Evolutionary conservation across 1,140 invertebrate species (phyloP).

Genomic region (Calycopis cecrops): DNA sequence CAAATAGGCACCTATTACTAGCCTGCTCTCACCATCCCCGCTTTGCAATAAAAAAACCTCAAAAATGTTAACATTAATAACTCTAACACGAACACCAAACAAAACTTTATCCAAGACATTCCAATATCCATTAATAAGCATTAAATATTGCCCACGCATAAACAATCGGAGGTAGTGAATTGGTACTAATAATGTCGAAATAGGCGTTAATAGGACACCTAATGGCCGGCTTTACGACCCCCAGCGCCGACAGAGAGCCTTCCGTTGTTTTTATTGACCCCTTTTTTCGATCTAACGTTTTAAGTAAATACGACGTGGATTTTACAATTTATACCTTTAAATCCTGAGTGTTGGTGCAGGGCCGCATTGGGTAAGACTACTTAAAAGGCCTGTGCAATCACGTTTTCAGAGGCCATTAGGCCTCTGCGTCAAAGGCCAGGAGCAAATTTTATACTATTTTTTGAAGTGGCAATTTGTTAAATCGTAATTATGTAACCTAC

Average conservation of each 20-base stretch:
- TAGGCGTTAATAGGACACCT: constrained; percentile 70
- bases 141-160: constrained; percentile 22
- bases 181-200: constrained; percentile 70
- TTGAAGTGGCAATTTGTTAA: too few species aligned
- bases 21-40: too few species aligned
- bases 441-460: too few species aligned
- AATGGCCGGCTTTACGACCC: constrained; percentile 61
- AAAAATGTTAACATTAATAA: too few species aligned
- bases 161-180: constrained; percentile 50
- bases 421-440: too few species aligned
- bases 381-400: background rate
- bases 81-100: too few species aligned
- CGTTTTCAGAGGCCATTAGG: too few species aligned
- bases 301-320: constrained; percentile 53
- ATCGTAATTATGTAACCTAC: too few species aligned
- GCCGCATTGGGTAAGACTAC: background rate
- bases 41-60: too few species aligned
- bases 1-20: too few species aligned
- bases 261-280: constrained; percentile 60
- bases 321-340: constrained; percentile 47
- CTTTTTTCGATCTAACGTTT: constrained; percentile 62
- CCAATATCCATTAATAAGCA: constrained; percentile 25
- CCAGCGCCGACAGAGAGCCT: constrained; percentile 59
- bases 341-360: background rate
- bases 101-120: background rate